A percentile compares a stretch with the other conserved stretches of the same genome.
Evolutionary conservation across 2,797 vertebrate genomes (phyloP).

Genomic region (Pagetopsis macropterus): DNA sequence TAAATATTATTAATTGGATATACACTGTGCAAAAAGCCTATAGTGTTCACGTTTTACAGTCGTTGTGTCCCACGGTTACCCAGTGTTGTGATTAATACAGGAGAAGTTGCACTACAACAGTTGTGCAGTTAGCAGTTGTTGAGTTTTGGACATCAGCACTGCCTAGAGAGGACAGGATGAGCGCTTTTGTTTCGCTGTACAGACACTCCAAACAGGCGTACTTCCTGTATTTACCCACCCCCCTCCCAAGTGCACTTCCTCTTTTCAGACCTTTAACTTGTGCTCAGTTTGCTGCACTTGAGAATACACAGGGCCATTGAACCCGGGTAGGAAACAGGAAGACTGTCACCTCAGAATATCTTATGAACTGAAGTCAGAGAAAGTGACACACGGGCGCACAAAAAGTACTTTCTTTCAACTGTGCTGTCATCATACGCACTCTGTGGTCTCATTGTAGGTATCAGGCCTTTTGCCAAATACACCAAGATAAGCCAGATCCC

Average conservation of each 20-base stretch:
- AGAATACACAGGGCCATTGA: constrained; percentile 21
- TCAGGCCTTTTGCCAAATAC: constrained; percentile 19
- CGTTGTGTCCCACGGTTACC: not conserved
- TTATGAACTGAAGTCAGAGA: constrained; percentile 16
- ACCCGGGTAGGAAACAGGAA: constrained; percentile 20
- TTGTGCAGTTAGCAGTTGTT: constrained; percentile 34
- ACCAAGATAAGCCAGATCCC: constrained; percentile 29
- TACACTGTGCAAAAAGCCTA: not conserved
- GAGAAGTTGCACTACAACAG: not conserved
- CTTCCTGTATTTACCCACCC: constrained; percentile 68
- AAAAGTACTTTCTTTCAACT: constrained; percentile 27
- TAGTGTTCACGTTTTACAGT: not conserved
- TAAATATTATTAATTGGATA: not conserved
- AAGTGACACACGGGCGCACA: constrained; percentile 22
- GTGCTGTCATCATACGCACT: constrained; percentile 21
- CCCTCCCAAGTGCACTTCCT: constrained; percentile 67
- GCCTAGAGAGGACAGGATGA: constrained; percentile 53
- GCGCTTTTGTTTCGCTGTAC: constrained; percentile 47
- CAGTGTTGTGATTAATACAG: not conserved
- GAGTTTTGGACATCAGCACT: constrained; percentile 35
- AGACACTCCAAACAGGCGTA: constrained; percentile 43
- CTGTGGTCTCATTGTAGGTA: constrained; percentile 22
- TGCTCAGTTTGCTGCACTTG: not conserved
- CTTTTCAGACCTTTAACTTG: constrained; percentile 51
- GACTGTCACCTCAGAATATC: constrained; percentile 9